A percentile compares a stretch with the other conserved stretches of the same genome.
These are phyloP conservation scores for Cheilosia scutellata DNA, from an alignment of 2,888 invertebrate species.

Conservation along the genomic window DNA sequence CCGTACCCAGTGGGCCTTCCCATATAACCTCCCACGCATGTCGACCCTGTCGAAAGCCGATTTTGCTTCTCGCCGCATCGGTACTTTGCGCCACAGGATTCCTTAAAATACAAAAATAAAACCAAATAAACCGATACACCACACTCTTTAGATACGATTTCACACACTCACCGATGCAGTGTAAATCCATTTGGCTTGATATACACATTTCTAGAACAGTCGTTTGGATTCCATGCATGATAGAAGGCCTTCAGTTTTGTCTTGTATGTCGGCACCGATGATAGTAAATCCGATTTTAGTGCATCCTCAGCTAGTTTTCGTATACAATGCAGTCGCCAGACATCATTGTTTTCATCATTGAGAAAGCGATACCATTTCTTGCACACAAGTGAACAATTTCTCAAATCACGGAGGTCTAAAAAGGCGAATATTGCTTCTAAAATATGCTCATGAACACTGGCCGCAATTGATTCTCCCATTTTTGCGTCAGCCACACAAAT, in stretches of 20 bases:
- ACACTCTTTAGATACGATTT: slow-evolving; percentile 1
- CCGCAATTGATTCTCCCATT: slow-evolving; percentile 87
- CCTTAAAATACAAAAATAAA: slow-evolving; percentile 84
- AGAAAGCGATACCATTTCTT: slow-evolving; percentile 96
- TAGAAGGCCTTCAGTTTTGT: slow-evolving; percentile 96
- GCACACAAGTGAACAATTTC: slow-evolving; percentile 96
- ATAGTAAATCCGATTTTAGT: slow-evolving; percentile 95
- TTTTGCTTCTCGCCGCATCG: slow-evolving; percentile 95
- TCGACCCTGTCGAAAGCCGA: slow-evolving; percentile 95
- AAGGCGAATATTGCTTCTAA: slow-evolving; percentile 96
- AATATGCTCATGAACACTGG: slow-evolving; percentile 90
- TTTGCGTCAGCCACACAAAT: slow-evolving; percentile 60
- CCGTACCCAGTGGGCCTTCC: slow-evolving; percentile 99
- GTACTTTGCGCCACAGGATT: slow-evolving; percentile 99
- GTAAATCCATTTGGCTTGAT: slow-evolving; percentile 99
- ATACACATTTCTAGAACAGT: slow-evolving; percentile 98
- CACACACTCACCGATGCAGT: slow-evolving; percentile 89
- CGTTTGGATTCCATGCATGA: slow-evolving; percentile 98
- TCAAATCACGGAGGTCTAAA: slow-evolving; percentile 93
- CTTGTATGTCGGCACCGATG: slow-evolving; percentile 95
- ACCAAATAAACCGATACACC: too few relatives aligned
- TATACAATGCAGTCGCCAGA: slow-evolving; percentile 96
- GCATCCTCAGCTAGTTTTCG: slow-evolving; percentile 93
- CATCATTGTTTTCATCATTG: slow-evolving; percentile 96
- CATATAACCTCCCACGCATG: slow-evolving; percentile 99